Conservation (phyloP, 2,797 vertebrate species). For the Microctenopoma lineatum region DNA sequence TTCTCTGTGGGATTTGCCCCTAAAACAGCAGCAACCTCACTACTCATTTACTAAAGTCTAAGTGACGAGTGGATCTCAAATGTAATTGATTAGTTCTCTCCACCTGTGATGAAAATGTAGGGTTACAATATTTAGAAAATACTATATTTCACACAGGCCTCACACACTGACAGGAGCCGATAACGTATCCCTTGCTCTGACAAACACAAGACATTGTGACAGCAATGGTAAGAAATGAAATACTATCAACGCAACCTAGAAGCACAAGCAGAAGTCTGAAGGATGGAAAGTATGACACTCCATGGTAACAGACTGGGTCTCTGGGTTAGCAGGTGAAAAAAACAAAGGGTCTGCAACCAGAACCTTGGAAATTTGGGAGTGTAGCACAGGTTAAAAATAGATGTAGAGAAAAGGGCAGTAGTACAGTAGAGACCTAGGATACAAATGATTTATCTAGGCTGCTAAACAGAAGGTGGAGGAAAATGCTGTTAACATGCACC, state of each 20-base stretch:
- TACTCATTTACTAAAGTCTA: slow-evolving; percentile 4
- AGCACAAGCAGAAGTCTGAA: slow-evolving; percentile 2
- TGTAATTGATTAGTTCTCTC: slow-evolving; percentile 5
- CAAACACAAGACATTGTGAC: slow-evolving; percentile 8
- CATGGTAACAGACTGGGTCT: neutral
- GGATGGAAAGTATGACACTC: neutral
- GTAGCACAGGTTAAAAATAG: slow-evolving; percentile 29
- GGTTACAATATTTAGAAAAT: slow-evolving; percentile 11
- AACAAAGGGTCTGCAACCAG: slow-evolving; percentile 6
- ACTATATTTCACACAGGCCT: slow-evolving; percentile 10
- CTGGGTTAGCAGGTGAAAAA: slow-evolving; percentile 1
- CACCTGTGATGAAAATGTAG: neutral
- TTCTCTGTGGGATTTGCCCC: slow-evolving; percentile 1
- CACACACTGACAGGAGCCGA: neutral
- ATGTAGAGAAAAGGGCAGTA: slow-evolving; percentile 8
- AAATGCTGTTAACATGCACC: slow-evolving; percentile 25
- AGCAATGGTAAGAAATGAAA: slow-evolving; percentile 9
- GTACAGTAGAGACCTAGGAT: neutral
- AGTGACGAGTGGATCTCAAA: slow-evolving; percentile 1
- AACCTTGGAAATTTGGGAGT: neutral
- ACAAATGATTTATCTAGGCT: slow-evolving; percentile 18
- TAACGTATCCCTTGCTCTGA: slow-evolving; percentile 12
- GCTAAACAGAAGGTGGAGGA: slow-evolving; percentile 36
- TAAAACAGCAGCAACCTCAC: slow-evolving; percentile 1
- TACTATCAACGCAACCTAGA: neutral